Percentiles rank a stretch among this genome's conserved stretches.
Evolutionary conservation across 2,113 vertebrate species (phyloP).

Genomic region (Gnathonemus longibarbis): DNA sequence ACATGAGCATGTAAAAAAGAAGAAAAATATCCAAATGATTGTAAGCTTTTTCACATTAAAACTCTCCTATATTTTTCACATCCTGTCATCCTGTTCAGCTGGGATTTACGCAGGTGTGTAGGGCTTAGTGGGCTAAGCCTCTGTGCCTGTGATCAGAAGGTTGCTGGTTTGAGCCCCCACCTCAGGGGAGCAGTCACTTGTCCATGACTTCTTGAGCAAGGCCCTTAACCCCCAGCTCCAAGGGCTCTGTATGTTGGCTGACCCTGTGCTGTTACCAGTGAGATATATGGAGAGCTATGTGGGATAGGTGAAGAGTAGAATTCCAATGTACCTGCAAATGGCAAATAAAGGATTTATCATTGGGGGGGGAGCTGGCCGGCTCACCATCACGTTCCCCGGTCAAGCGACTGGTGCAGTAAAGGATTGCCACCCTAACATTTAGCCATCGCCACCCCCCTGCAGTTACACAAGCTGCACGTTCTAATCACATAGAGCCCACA

Average conservation of each 20-base stretch:
- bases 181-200: neutral
- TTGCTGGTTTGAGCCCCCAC: neutral
- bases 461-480: neutral
- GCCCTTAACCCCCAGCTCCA: neutral
- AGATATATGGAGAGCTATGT: neutral
- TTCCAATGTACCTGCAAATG: neutral
- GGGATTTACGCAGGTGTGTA: neutral
- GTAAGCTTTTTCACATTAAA: neutral
- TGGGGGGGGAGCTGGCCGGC: neutral
- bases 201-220: neutral
- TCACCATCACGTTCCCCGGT: neutral
- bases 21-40: neutral
- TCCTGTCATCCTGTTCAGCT: neutral
- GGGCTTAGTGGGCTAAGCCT: neutral
- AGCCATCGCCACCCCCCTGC: neutral
- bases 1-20: neutral
- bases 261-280: neutral
- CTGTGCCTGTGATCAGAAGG: neutral
- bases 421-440: neutral
- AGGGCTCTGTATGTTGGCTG: neutral
- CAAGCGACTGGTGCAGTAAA: too few relatives aligned
- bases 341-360: neutral
- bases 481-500: neutral
- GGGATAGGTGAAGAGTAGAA: neutral
- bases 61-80: neutral